Base-by-base conservation (phyloP, 2,113 vertebrate genomes). In the Notechis scutatus region DNA sequence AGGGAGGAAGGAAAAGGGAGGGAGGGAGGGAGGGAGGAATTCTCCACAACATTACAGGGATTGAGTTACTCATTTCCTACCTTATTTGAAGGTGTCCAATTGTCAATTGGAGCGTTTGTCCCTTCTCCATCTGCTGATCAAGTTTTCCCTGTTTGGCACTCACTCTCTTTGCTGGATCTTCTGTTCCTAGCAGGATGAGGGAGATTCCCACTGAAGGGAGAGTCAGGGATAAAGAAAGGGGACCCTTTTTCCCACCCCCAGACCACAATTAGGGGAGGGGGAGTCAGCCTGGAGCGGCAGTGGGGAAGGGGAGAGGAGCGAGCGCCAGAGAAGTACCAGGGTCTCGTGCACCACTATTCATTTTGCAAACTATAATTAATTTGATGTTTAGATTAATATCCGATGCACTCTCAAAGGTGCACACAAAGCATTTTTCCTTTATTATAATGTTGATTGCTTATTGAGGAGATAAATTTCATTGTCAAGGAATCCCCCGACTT, bases 351-450 rank as follows among this genome's bases (percentile, higher is more conserved):
- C 96, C 95, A 96, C 96, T 96, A 96, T 97, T 97, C 96, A 97
- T 97, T 97, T 90, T 97, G 95, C 96, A 97, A 97, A 97, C 96
- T 96, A 96, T 97, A 97, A 97, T 97, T 97, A 97, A 97, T 97
- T 96, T 97, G 97, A 97, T 97, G 97, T 97, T 97, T 97, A 97
- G 97, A 97, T 97, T 97, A 97, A 97, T 97, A 97, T 97, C 97
- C 97, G 97, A 97, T 97, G 96, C 96, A 96, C 95, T 97, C 96
- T 97, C 97, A 97, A 97, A 97, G 97, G 96, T 97, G 96, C 97
- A 97, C 92, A 96, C 97, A 96, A 97, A 97, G 97, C 97, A 97
- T 97, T 97, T 97, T 97, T 96, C 96, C 97, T 96, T 97, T 97
- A 97, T 97, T 97, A 96, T 97, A 97, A 97, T 97, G 97, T 97